phyloP scores from a whole-genome alignment of 2,113 vertebrate species.

The Pipra filicauda region DNA sequence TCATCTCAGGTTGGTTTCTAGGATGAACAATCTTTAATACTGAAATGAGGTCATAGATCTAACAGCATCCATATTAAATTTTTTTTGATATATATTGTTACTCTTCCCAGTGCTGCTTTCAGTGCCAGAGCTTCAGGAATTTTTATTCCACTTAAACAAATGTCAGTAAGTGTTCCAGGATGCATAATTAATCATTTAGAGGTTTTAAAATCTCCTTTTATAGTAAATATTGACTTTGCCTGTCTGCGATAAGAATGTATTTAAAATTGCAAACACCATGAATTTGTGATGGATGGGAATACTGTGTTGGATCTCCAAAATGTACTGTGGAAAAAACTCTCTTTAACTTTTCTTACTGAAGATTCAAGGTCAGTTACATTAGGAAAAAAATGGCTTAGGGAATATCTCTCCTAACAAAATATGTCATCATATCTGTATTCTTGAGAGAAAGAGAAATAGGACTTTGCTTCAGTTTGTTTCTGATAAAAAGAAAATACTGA shows the following conservation, averaged over 20 bases:
- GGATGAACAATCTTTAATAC: background rate
- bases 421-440: background rate
- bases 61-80: background rate
- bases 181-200: slow-evolving; percentile 19
- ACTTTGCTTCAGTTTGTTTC: background rate
- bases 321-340: background rate
- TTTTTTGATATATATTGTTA: background rate
- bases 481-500: background rate
- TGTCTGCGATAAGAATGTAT: background rate
- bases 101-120: background rate
- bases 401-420: background rate
- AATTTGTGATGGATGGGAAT: background rate
- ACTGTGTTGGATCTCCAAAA: background rate
- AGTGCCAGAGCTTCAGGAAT: background rate
- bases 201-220: background rate
- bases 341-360: background rate
- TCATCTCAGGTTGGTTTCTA: background rate
- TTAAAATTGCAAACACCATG: background rate
- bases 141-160: background rate
- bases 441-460: background rate
- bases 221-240: slow-evolving; percentile 29
- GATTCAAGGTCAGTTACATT: background rate
- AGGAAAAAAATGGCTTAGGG: background rate
- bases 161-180: background rate
- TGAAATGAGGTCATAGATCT: background rate